Percentiles rank a stretch among this genome's conserved stretches.
These are phyloP conservation scores for Olivierus martensii DNA, from an alignment of 1,140 invertebrate genomes.

Conservation along the genomic window DNA sequence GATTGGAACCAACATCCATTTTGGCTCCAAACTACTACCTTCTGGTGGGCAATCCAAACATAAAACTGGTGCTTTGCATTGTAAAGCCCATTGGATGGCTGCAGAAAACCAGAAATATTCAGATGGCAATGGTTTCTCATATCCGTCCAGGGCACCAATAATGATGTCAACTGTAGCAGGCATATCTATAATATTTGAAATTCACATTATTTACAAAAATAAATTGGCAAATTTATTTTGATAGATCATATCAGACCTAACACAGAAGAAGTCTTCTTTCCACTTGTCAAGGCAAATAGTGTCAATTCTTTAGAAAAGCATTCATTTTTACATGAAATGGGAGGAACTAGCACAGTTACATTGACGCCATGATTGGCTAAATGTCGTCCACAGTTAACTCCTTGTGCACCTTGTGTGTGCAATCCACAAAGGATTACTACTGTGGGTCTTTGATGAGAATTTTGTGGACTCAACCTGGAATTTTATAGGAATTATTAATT, in stretches of 20 bases:
- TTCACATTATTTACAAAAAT: slow-evolving; percentile 1
- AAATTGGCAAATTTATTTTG: background rate
- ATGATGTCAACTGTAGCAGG: slow-evolving; percentile 50
- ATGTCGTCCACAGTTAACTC: slow-evolving; percentile 52
- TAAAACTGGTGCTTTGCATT: slow-evolving; percentile 58
- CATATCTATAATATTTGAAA: slow-evolving; percentile 33
- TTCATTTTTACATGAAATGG: slow-evolving; percentile 25
- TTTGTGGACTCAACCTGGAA: slow-evolving; percentile 51
- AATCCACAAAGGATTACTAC: slow-evolving; percentile 59
- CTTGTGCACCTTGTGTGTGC: slow-evolving; percentile 55
- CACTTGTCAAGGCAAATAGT: slow-evolving; percentile 45
- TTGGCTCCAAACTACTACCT: slow-evolving; percentile 49
- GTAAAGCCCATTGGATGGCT: slow-evolving; percentile 47
- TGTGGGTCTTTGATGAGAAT: slow-evolving; percentile 61
- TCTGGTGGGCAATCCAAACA: slow-evolving; percentile 61
- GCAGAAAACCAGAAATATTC: slow-evolving; percentile 29
- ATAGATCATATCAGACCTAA: slow-evolving; percentile 28
- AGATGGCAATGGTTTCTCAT: slow-evolving; percentile 23
- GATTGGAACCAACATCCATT: slow-evolving; percentile 56
- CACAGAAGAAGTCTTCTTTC: slow-evolving; percentile 32
- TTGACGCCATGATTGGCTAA: slow-evolving; percentile 65
- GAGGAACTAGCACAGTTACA: slow-evolving; percentile 49
- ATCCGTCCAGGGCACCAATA: slow-evolving; percentile 45
- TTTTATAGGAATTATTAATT: background rate
- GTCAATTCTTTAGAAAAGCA: slow-evolving; percentile 40